Evolutionary conservation across 2,888 invertebrate genomes (phyloP).

Genomic region (Dasypolia templi): DNA sequence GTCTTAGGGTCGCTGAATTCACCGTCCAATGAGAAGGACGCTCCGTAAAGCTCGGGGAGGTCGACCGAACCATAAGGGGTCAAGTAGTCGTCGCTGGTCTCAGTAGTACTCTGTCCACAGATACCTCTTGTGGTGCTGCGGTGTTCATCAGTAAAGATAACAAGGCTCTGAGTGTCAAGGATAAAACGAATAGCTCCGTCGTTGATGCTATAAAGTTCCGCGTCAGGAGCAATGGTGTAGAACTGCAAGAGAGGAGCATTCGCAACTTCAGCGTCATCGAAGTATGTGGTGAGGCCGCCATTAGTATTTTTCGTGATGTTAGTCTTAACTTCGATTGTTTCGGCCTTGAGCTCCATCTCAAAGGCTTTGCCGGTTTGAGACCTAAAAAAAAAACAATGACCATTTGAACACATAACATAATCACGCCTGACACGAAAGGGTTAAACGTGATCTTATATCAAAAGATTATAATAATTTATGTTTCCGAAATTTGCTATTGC

Average conservation of each 20-base stretch:
- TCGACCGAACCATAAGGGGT: slow-evolving; percentile 90
- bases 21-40: slow-evolving; percentile 89
- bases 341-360: slow-evolving; percentile 80
- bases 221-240: slow-evolving; percentile 76
- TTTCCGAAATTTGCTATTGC: too few species aligned
- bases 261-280: slow-evolving; percentile 82
- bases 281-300: slow-evolving; percentile 79
- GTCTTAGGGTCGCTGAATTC: slow-evolving; percentile 85
- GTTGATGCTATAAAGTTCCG: slow-evolving; percentile 38
- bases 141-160: slow-evolving; percentile 82
- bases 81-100: slow-evolving; percentile 90
- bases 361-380: slow-evolving; percentile 78
- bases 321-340: slow-evolving; percentile 80
- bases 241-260: slow-evolving; percentile 82
- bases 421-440: too few species aligned
- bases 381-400: too few species aligned
- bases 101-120: slow-evolving; percentile 92
- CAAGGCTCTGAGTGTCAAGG: slow-evolving; percentile 91
- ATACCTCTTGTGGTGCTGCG: slow-evolving; percentile 91
- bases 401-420: too few species aligned
- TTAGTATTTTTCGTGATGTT: slow-evolving; percentile 82
- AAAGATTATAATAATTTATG: too few species aligned
- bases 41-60: slow-evolving; percentile 88
- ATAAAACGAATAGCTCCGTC: slow-evolving; percentile 85
- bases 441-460: too few species aligned